Conservation (phyloP, 1,140 invertebrate genomes). For the Lordiphosa stackelbergi region DNA sequence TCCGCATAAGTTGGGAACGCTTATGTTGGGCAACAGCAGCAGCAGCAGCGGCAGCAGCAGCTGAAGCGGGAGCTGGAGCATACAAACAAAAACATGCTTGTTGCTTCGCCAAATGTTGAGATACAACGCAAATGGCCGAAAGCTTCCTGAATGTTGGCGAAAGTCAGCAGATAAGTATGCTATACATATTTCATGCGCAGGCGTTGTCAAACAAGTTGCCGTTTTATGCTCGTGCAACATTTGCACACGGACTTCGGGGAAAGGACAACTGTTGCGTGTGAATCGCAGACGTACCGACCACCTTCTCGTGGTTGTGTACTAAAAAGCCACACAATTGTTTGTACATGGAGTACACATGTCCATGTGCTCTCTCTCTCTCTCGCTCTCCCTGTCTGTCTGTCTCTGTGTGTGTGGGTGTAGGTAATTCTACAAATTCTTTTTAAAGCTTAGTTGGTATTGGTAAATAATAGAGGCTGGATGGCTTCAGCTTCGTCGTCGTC, state of each 20-base stretch:
- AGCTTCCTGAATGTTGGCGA: constrained; percentile 12
- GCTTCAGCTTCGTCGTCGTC: constrained; percentile 23
- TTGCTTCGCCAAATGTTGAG: constrained; percentile 48
- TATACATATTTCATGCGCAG: constrained; percentile 9
- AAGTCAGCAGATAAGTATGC: constrained; percentile 4
- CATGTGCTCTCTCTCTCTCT: neutral
- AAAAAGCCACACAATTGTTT: constrained; percentile 69
- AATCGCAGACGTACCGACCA: constrained; percentile 14
- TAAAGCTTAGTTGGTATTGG: constrained; percentile 68
- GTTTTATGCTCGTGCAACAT: constrained; percentile 30
- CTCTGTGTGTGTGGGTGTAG: constrained; percentile 26
- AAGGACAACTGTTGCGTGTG: constrained; percentile 67
- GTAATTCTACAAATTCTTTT: constrained; percentile 59
- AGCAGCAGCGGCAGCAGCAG: constrained; percentile 26
- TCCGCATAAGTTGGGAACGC: constrained; percentile 66
- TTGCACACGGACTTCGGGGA: constrained; percentile 6
- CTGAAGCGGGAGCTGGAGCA: constrained; percentile 5
- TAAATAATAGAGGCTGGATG: constrained; percentile 54
- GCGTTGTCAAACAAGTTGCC: constrained; percentile 38
- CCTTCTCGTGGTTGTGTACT: constrained; percentile 36
- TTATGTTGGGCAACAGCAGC: constrained; percentile 55
- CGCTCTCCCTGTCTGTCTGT: neutral
- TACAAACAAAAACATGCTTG: constrained; percentile 49
- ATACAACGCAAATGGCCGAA: constrained; percentile 11
- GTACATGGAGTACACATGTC: constrained; percentile 59